Evolutionary conservation across 1,140 invertebrate genomes (phyloP).

Genomic region (Conus ventricosus): DNA sequence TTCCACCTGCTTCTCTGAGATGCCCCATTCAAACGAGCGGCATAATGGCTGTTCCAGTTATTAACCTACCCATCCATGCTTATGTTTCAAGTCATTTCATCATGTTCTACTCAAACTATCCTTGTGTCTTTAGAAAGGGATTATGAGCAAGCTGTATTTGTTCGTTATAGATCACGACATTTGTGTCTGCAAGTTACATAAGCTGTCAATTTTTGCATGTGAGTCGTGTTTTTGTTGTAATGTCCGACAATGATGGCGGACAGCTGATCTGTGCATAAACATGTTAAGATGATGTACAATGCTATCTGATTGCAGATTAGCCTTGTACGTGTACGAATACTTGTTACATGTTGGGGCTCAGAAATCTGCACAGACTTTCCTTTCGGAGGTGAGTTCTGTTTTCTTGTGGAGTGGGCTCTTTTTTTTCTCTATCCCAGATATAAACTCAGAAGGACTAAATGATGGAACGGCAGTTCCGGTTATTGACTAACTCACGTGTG

Average conservation of each 20-base stretch:
- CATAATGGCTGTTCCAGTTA: constrained; percentile 71
- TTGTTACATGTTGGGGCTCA: constrained; percentile 97
- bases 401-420: not conserved
- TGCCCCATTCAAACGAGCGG: constrained; percentile 64
- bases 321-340: constrained; percentile 99
- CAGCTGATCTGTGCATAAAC: constrained; percentile 10
- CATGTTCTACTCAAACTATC: not conserved
- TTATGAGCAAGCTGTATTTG: not conserved
- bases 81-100: constrained; percentile 3
- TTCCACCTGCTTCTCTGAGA: constrained; percentile 70
- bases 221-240: not conserved
- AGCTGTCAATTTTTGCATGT: not conserved
- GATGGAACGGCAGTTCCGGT: not conserved
- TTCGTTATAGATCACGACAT: not conserved
- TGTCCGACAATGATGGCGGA: constrained; percentile 2
- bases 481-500: not conserved
- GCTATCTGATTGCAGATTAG: constrained; percentile 85
- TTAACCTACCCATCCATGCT: constrained; percentile 55
- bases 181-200: not conserved
- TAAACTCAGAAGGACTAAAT: not conserved
- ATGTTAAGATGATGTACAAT: constrained; percentile 1
- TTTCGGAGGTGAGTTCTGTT: constrained; percentile 87
- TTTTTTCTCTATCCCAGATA: not conserved
- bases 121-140: not conserved
- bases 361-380: constrained; percentile 98